A percentile compares a stretch with the other conserved stretches of the same genome.
phyloP scores from a whole-genome alignment of 2,113 vertebrate species.

The Cheirogaleus medius region DNA sequence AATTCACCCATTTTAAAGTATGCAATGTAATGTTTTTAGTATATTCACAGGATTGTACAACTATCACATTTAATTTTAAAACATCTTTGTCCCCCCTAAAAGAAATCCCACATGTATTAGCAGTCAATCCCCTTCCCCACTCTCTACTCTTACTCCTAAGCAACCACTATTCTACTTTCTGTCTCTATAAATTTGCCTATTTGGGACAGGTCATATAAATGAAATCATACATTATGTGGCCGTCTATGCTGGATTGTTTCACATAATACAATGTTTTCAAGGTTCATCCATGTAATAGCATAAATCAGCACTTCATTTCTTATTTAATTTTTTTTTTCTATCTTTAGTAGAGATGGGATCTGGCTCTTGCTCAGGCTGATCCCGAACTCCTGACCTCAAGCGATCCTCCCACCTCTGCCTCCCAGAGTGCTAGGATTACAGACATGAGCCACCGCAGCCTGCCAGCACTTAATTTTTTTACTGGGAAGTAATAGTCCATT shows the following conservation, averaged over 20 bases:
- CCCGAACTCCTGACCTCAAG: too few species aligned
- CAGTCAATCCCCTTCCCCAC: background rate
- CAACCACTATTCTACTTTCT: background rate
- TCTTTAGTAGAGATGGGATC: too few species aligned
- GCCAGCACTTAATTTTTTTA: background rate
- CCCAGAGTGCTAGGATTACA: too few species aligned
- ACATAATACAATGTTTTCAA: background rate
- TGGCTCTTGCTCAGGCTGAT: too few species aligned
- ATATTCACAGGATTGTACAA: background rate
- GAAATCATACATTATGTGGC: background rate
- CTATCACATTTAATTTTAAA: background rate
- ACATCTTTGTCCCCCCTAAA: background rate
- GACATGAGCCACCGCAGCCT: accelerated
- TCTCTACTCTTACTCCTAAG: background rate
- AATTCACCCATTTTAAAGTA: background rate
- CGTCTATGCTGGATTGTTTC: background rate
- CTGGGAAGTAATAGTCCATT: background rate
- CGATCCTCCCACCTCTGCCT: too few species aligned
- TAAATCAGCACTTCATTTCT: background rate
- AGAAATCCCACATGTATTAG: background rate
- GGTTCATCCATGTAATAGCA: background rate
- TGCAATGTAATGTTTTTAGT: background rate
- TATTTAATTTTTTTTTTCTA: background rate
- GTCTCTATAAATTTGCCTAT: background rate
- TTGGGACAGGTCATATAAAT: background rate